Conservation (phyloP, 2,888 invertebrate genomes). For the Agapostemon virescens region DNA sequence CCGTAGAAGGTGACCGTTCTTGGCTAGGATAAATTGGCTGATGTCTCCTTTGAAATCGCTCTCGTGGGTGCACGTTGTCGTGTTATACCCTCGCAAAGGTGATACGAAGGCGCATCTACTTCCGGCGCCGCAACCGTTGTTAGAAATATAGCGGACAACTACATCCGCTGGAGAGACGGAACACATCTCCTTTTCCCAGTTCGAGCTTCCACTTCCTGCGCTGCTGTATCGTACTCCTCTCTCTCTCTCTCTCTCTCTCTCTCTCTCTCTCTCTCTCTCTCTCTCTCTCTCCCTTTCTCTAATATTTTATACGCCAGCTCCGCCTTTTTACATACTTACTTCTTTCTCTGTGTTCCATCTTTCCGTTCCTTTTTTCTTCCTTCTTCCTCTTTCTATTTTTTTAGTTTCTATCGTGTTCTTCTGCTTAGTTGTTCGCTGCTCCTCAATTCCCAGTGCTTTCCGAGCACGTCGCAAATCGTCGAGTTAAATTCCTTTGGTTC, state of each 20-base stretch:
- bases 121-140: conserved; percentile 54
- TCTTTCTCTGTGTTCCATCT: background rate
- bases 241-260: background rate
- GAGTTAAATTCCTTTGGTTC: conserved; percentile 7
- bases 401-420: background rate
- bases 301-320: background rate
- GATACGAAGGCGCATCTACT: conserved; percentile 56
- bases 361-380: background rate
- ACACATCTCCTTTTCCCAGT: conserved; percentile 10
- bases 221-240: background rate
- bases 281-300: too few species aligned
- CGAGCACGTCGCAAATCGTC: background rate
- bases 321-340: background rate
- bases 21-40: conserved; percentile 62
- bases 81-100: conserved; percentile 52
- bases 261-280: background rate
- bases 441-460: background rate
- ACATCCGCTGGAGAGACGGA: conserved; percentile 48
- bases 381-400: conserved; percentile 14
- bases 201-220: background rate
- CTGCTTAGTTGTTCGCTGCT: conserved; percentile 13
- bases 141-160: conserved; percentile 45
- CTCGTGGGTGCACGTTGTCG: conserved; percentile 49
- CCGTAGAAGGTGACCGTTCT: conserved; percentile 46
- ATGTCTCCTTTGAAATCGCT: conserved; percentile 61